phyloP scores from a whole-genome alignment of 2,888 invertebrate genomes.

The Automeris io region DNA sequence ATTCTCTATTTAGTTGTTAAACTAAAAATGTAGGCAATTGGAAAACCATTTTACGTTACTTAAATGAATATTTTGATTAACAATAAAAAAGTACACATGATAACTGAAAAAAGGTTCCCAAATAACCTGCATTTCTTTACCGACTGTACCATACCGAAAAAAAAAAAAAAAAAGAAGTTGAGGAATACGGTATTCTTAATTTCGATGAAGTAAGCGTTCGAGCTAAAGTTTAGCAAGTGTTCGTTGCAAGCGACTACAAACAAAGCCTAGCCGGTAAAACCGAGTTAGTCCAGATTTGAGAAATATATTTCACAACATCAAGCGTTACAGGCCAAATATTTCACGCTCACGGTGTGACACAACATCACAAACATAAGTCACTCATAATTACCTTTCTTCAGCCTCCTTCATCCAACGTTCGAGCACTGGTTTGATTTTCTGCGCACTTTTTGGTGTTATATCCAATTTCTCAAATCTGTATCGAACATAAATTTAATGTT shows the following conservation, averaged over 20 bases:
- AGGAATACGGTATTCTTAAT: slow-evolving; percentile 23
- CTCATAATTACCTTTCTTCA: slow-evolving; percentile 91
- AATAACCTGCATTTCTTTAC: too few relatives aligned
- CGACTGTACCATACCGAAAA: neutral
- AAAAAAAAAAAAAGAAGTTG: neutral
- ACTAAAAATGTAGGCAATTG: too few relatives aligned
- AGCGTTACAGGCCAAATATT: slow-evolving; percentile 73
- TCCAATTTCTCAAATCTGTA: slow-evolving; percentile 99
- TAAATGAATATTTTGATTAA: too few relatives aligned
- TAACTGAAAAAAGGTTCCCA: too few relatives aligned
- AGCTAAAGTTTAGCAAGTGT: slow-evolving; percentile 16
- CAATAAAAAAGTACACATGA: too few relatives aligned
- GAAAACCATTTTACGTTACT: too few relatives aligned
- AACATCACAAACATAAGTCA: slow-evolving; percentile 61
- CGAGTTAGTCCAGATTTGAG: slow-evolving; percentile 77
- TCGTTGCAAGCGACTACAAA: slow-evolving; percentile 33
- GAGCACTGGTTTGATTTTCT: slow-evolving; percentile 98
- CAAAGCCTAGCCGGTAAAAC: slow-evolving; percentile 58
- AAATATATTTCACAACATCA: slow-evolving; percentile 66
- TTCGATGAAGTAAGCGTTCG: slow-evolving; percentile 12
- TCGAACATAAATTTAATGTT: slow-evolving; percentile 74
- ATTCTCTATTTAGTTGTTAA: too few relatives aligned
- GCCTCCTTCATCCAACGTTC: slow-evolving; percentile 99
- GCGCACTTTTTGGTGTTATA: slow-evolving; percentile 99
- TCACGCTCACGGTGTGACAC: slow-evolving; percentile 65